Evolutionary conservation across 2,797 vertebrate species (phyloP), one percentile per base, ranked within the genome.

Genomic region (Emydoidea blandingii): DNA sequence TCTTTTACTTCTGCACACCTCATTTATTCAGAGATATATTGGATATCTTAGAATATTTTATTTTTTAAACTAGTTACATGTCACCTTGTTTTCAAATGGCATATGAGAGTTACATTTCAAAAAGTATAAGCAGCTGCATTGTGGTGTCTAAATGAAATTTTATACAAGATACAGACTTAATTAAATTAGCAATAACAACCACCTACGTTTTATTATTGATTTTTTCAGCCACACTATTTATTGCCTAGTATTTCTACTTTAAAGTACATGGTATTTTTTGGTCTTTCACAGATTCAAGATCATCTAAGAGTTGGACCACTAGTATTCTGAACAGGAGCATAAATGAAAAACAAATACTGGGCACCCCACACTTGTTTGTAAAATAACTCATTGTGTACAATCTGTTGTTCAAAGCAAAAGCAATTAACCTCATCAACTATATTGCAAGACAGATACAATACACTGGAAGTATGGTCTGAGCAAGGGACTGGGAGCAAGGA

Each of bases 201-300:
- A 96, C 59, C 93, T 93, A 88, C 85, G 90, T 95, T 97, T 98
- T 97, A 92, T 93, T 97, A 97, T 94, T 97, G 95, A 97, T 96
- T 98, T 97, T 97, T 97, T 96, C 88, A 94, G 82, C 93, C 83
- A 86, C 84, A 93, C 87, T 98, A 97, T 96, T 97, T 98, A 97
- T 88, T 96, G 84, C 76, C 92, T 88, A 94, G 79, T 90, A 96
- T 92, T 95, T 97, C 95, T 96, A 65, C 86, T 96, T 95, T 97
- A 93, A 92, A 96, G 91, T 96, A 93, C 57, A 85, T 93, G 82
- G 95, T 96, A 81, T 96, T 78, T 81, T 97, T 78, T 90, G 57
- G 34, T 91, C 74, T 91, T 97, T 87, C 87, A 90, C 1, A 6
- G 62, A 90, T 85, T 93, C 80, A 94, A 96, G 65, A 93, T 31